Evolutionary conservation across 2,797 vertebrate genomes (phyloP).

Genomic region (Sebastes melanostomus): DNA sequence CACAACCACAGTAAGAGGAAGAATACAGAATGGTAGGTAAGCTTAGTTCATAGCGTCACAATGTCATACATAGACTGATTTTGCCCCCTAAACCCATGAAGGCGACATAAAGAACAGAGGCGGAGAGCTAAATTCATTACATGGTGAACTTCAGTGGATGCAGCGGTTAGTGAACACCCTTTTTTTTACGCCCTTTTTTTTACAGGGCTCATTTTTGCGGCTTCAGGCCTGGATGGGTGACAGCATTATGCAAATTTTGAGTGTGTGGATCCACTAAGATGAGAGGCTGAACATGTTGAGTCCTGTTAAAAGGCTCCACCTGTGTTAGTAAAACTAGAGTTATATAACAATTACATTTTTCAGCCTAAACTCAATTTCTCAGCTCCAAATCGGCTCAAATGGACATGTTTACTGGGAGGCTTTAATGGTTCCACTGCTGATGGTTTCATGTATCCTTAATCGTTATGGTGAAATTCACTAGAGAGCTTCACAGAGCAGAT

Average conservation of each 20-base stretch:
- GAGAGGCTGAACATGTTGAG: neutral
- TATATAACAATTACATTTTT: conserved; percentile 25
- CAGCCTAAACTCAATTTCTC: conserved; percentile 37
- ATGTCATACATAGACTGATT: neutral
- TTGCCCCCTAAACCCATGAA: neutral
- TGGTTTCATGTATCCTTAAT: conserved; percentile 57
- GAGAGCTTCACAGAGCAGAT: conserved; percentile 29
- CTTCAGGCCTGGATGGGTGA: neutral
- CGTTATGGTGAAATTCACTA: conserved; percentile 52
- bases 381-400: conserved; percentile 47
- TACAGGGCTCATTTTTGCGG: conserved; percentile 2
- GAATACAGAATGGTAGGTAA: neutral
- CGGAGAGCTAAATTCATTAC: neutral
- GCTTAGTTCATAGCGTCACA: neutral
- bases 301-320: neutral
- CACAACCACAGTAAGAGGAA: neutral
- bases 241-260: conserved; percentile 6
- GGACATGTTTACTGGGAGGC: conserved; percentile 54
- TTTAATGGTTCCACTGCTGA: conserved; percentile 48
- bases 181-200: neutral
- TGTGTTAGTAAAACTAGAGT: neutral
- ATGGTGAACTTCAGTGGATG: neutral
- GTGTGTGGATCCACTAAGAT: neutral
- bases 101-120: neutral
- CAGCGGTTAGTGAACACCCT: neutral